Evolutionary conservation across 2,888 invertebrate genomes (phyloP).

Genomic region (Drepana falcataria): DNA sequence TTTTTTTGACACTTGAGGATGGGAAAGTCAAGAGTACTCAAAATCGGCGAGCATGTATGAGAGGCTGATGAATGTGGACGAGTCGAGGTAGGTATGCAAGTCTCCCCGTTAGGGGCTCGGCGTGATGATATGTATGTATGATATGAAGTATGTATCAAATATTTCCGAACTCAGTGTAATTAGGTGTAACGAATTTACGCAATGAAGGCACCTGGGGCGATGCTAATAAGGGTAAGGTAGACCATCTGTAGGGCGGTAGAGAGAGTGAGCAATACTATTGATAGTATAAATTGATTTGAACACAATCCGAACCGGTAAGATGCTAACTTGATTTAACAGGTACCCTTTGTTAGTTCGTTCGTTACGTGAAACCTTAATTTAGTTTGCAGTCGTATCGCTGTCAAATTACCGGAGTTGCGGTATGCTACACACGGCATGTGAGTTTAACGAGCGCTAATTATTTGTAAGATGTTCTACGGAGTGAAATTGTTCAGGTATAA

Average conservation of each 20-base stretch:
- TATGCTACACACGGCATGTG: not conserved
- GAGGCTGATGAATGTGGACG: too few relatives aligned
- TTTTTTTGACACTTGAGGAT: too few relatives aligned
- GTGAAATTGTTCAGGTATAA: not conserved
- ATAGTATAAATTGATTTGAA: conserved; percentile 36
- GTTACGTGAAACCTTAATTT: conserved; percentile 34
- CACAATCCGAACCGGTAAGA: conserved; percentile 28
- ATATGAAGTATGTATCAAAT: not conserved
- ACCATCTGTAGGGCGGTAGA: conserved; percentile 9
- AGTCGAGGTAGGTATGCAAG: too few relatives aligned
- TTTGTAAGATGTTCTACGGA: not conserved
- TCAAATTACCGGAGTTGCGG: conserved; percentile 7
- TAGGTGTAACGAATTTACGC: not conserved
- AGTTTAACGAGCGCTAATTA: not conserved
- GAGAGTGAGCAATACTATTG: conserved; percentile 17
- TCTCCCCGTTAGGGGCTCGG: too few relatives aligned
- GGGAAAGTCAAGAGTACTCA: too few relatives aligned
- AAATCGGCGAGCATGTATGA: too few relatives aligned
- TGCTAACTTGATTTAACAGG: conserved; percentile 38
- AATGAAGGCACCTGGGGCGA: conserved; percentile 1
- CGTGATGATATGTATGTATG: too few relatives aligned
- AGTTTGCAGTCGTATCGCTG: conserved; percentile 26
- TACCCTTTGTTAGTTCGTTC: conserved; percentile 33
- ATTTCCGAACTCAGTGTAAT: not conserved
- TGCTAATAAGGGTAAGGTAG: conserved; percentile 3